phyloP scores from a whole-genome alignment of 2,888 invertebrate species.

The Rotaria magnacalcarata region DNA sequence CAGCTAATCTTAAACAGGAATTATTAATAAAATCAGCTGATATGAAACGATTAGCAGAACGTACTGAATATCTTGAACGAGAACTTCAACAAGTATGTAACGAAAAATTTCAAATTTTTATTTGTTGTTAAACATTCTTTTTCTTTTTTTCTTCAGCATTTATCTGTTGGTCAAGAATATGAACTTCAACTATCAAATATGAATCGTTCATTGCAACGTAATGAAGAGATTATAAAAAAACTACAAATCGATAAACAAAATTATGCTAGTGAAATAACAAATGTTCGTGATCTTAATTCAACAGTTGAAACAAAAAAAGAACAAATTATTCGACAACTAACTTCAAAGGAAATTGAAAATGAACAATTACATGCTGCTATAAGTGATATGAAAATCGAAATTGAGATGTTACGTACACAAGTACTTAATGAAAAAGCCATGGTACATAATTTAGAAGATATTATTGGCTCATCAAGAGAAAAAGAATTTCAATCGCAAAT shows the following conservation, averaged over 20 bases:
- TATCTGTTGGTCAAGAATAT: conserved; percentile 47
- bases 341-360: conserved; percentile 54
- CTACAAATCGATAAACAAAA: conserved; percentile 52
- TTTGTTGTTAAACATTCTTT: neutral
- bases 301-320: conserved; percentile 57
- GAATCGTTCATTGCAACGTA: conserved; percentile 42
- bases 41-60: conserved; percentile 54
- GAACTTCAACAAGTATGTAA: conserved; percentile 42
- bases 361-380: conserved; percentile 54
- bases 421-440: conserved; percentile 52
- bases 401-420: conserved; percentile 48
- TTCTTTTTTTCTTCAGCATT: conserved; percentile 43
- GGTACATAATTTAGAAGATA: conserved; percentile 55
- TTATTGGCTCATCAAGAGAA: conserved; percentile 56
- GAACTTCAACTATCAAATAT: conserved; percentile 47
- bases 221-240: conserved; percentile 39
- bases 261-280: conserved; percentile 55
- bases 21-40: conserved; percentile 58
- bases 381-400: conserved; percentile 45
- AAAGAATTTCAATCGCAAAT: conserved; percentile 59
- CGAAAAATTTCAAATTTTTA: neutral
- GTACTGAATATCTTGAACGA: conserved; percentile 52
- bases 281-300: conserved; percentile 57
- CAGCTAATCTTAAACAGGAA: conserved; percentile 57
- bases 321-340: conserved; percentile 55